Percentiles rank a stretch among this genome's conserved stretches.
Conservation (phyloP, 2,888 invertebrate genomes). For the Campaea margaritaria region DNA sequence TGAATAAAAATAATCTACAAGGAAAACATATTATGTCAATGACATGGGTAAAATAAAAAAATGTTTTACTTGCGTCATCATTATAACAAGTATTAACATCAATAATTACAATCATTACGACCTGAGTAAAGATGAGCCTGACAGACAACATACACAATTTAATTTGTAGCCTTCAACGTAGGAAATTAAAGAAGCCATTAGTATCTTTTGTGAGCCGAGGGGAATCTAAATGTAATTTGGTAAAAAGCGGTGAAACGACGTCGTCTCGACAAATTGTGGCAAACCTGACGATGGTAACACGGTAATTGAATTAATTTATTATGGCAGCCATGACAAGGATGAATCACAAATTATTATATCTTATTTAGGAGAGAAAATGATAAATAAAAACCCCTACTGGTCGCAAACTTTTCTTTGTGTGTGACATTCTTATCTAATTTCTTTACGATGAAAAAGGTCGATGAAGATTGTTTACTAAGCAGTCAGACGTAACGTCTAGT, state of each 20-base stretch:
- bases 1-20: background rate
- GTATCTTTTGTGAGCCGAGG: slow-evolving; percentile 50
- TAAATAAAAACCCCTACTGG: background rate
- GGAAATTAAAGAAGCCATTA: slow-evolving; percentile 61
- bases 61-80: too few species aligned
- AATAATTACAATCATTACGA: too few species aligned
- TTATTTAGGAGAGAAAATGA: background rate
- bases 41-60: too few species aligned
- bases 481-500: slow-evolving; percentile 27
- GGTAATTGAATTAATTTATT: slow-evolving; percentile 53
- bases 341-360: slow-evolving; percentile 5
- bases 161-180: slow-evolving; percentile 46
- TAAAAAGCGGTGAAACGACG: slow-evolving; percentile 52
- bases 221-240: slow-evolving; percentile 63
- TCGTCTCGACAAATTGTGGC: slow-evolving; percentile 53
- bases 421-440: slow-evolving; percentile 16
- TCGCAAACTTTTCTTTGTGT: background rate
- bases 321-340: slow-evolving; percentile 34
- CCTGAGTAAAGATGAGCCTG: background rate
- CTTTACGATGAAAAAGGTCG: slow-evolving; percentile 16
- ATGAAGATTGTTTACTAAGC: slow-evolving; percentile 32
- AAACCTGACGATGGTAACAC: slow-evolving; percentile 47
- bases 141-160: slow-evolving; percentile 33
- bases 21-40: too few species aligned
- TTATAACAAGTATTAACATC: too few species aligned